A percentile compares a stretch with the other conserved stretches of the same genome.
phyloP scores from a whole-genome alignment of 2,113 vertebrate species.

The Prionailurus viverrinus region DNA sequence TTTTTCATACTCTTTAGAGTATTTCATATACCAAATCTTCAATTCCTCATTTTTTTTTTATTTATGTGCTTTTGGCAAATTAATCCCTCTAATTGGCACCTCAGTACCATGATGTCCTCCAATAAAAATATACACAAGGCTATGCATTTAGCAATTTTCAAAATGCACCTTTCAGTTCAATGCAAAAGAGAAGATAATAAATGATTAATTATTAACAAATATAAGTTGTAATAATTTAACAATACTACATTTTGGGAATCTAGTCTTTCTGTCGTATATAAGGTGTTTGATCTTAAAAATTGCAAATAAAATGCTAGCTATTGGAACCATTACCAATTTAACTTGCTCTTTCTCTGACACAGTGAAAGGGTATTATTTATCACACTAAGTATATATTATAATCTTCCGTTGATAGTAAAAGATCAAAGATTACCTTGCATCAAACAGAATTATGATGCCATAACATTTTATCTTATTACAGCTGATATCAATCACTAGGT shows the following conservation, averaged over 20 bases:
- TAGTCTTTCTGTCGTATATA: conserved; percentile 38
- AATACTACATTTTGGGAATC: conserved; percentile 1
- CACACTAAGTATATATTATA: conserved; percentile 84
- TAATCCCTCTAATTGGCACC: neutral
- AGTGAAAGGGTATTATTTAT: conserved; percentile 87
- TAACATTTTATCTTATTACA: conserved; percentile 88
- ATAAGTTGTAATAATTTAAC: neutral
- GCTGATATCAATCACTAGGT: conserved; percentile 85
- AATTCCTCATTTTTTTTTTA: conserved; percentile 14
- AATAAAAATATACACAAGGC: conserved; percentile 20
- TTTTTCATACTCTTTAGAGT: neutral
- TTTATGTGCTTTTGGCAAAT: conserved; percentile 56
- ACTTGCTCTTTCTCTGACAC: conserved; percentile 71
- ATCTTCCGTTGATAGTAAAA: conserved; percentile 87
- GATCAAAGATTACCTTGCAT: conserved; percentile 88
- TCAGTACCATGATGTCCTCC: neutral
- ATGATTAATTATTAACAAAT: conserved; percentile 53
- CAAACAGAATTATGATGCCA: conserved; percentile 86
- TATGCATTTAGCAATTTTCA: conserved; percentile 11
- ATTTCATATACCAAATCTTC: conserved; percentile 6
- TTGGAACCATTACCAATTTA: conserved; percentile 78
- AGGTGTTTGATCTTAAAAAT: conserved; percentile 43
- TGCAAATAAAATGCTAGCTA: conserved; percentile 67
- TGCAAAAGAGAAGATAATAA: neutral
- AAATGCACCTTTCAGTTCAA: neutral